Conservation (phyloP, 2,888 invertebrate genomes). For the Drosophila pseudotakahashii region DNA sequence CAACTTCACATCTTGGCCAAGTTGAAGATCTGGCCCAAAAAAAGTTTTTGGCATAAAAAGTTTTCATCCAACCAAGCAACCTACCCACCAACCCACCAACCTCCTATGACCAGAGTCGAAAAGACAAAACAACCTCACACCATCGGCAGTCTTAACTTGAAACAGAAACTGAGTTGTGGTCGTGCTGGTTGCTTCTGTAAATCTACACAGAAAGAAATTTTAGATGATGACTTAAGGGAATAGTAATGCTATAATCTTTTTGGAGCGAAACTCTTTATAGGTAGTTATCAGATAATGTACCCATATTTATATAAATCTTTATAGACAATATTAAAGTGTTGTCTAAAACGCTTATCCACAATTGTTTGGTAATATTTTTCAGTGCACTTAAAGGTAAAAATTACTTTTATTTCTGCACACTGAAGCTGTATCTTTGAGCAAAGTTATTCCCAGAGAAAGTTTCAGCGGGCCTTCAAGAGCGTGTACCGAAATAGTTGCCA, state of each 20-base stretch:
- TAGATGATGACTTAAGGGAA: no score
- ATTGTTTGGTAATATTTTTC: accelerated
- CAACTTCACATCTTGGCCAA: slow-evolving; percentile 30
- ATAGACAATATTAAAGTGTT: no score
- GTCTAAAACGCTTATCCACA: not conserved
- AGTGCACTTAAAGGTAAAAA: not conserved
- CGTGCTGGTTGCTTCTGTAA: slow-evolving; percentile 38
- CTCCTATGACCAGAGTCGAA: slow-evolving; percentile 26
- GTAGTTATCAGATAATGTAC: no score
- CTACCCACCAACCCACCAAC: slow-evolving; percentile 1
- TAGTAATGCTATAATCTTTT: no score
- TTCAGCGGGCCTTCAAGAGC: slow-evolving; percentile 57
- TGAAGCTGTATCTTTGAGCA: slow-evolving; percentile 45
- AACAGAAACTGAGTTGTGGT: slow-evolving; percentile 46
- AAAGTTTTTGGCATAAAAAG: slow-evolving; percentile 67
- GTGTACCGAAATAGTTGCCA: slow-evolving; percentile 57
- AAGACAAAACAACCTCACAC: slow-evolving; percentile 40
- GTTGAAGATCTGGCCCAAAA: slow-evolving; percentile 40
- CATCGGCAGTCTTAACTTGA: slow-evolving; percentile 37
- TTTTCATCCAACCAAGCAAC: slow-evolving; percentile 26
- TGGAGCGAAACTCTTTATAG: not conserved
- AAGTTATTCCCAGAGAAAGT: slow-evolving; percentile 71
- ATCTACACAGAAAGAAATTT: slow-evolving; percentile 5
- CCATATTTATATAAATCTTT: no score
- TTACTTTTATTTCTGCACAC: slow-evolving; percentile 11